phyloP scores from a whole-genome alignment of 2,113 vertebrate species.

The Vireo altiloquus region DNA sequence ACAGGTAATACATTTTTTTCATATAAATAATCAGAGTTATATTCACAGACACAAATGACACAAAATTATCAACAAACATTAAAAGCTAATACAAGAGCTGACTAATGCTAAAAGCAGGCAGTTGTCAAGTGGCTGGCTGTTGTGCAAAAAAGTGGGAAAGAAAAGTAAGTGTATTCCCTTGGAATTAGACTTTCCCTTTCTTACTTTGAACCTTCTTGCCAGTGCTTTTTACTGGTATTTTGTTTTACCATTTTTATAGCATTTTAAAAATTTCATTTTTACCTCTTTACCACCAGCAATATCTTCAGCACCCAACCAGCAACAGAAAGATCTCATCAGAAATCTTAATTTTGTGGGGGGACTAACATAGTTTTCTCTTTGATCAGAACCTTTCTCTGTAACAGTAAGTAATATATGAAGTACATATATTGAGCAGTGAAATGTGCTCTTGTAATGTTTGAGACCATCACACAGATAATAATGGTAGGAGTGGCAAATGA shows the following conservation, averaged over 20 bases:
- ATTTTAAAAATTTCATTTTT: background rate
- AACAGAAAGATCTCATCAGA: background rate
- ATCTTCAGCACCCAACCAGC: background rate
- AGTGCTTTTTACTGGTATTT: background rate
- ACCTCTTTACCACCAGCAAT: background rate
- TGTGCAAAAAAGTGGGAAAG: background rate
- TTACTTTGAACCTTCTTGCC: background rate
- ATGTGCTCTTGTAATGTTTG: background rate
- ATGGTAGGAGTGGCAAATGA: background rate
- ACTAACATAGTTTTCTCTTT: background rate
- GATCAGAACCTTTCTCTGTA: background rate
- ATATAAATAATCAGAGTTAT: constrained; percentile 36
- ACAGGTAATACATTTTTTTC: constrained; percentile 6
- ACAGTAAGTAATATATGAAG: background rate
- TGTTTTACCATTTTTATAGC: background rate
- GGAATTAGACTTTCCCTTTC: background rate
- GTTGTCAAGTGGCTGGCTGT: background rate
- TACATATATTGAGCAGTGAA: background rate
- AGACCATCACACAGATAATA: background rate
- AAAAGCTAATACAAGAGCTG: background rate
- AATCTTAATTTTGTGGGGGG: background rate
- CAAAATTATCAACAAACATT: background rate
- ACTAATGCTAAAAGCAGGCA: background rate
- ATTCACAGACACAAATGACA: constrained; percentile 36
- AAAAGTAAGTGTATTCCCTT: background rate